These are phyloP conservation scores for Iguana delicatissima DNA, from an alignment of 2,797 vertebrate genomes.

Conservation along the genomic window DNA sequence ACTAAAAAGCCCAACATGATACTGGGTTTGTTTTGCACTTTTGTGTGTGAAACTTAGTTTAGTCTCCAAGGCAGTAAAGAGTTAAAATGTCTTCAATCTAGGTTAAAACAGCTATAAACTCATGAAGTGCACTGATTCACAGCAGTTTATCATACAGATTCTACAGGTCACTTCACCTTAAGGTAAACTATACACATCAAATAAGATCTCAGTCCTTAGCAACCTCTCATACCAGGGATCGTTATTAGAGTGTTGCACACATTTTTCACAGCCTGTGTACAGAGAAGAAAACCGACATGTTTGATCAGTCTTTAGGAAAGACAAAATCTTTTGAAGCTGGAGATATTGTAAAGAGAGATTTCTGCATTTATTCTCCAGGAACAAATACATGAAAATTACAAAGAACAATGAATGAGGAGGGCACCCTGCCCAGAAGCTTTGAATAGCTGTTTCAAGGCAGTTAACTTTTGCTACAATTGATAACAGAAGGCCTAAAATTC, in stretches of 20 bases:
- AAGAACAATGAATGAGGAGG: constrained; percentile 3
- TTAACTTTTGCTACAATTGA: neutral
- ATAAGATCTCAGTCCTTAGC: neutral
- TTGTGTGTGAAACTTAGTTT: neutral
- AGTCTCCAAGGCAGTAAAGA: neutral
- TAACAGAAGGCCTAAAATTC: constrained; percentile 30
- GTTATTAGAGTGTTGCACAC: neutral
- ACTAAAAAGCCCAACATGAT: neutral
- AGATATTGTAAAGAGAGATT: constrained; percentile 27
- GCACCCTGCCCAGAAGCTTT: neutral
- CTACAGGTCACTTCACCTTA: neutral
- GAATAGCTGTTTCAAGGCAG: neutral
- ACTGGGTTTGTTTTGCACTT: neutral
- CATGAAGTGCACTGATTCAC: neutral
- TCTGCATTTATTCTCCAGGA: constrained; percentile 25
- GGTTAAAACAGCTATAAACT: constrained; percentile 1
- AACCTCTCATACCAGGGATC: neutral
- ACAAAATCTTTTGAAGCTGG: constrained; percentile 1
- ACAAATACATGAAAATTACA: constrained; percentile 5
- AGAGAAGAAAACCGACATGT: neutral
- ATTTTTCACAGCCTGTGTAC: neutral
- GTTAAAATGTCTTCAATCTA: neutral
- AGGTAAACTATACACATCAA: neutral
- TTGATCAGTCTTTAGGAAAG: constrained; percentile 21
- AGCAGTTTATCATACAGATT: neutral